Evolutionary conservation across 2,113 vertebrate species (phyloP), one percentile per base, ranked within the genome.

Genomic region (Orcinus orca): DNA sequence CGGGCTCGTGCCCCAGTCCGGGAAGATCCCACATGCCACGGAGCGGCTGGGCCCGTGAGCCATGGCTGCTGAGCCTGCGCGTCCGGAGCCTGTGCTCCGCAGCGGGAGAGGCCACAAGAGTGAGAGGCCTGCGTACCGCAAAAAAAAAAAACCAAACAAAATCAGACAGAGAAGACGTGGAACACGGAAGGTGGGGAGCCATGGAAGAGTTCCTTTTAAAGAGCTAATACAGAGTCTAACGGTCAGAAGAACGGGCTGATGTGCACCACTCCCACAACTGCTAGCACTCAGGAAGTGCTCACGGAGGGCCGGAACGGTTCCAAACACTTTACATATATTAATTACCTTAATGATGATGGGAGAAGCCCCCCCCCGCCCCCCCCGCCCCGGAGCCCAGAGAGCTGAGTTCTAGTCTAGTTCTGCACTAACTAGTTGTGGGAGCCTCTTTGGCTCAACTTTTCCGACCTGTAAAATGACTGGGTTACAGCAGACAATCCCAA

Each of bases 151-250:
- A n/a, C n/a, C 7, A 44, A 47, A 47, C 2, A 50, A 13, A 50
- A 50, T 50, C 47, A 50, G 47, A 47, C 47, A 12, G 47, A 50
- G 47, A 50, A 50, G 47, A 13, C 0, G 3, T 5, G 9, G 47
- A 20, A 1, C 15, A 1, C 1, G 8, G 55, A n/a, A 9, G 31
- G 33, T 2, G 21, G 33, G 26, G n/a, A 50, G 15, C 2, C 0
- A 11, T 8, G 1, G 13, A 31, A 18, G 38, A 11, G 13, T 25
- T 58, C 53, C 62, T 93, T 38, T 73, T 31, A 23, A 58, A 38
- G 71, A 26, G 20, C 25, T 55, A 58, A 58, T 25, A 13, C 0
- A 26, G 71, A 25, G 0, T 63, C 0, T 0, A 50, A 33, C 65
- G 70, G 47, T 23, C 15, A 26, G 53, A 5, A 26, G 33, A 5